These are phyloP conservation scores for Hedya salicella DNA, from an alignment of 2,888 invertebrate species.

Conservation along the genomic window DNA sequence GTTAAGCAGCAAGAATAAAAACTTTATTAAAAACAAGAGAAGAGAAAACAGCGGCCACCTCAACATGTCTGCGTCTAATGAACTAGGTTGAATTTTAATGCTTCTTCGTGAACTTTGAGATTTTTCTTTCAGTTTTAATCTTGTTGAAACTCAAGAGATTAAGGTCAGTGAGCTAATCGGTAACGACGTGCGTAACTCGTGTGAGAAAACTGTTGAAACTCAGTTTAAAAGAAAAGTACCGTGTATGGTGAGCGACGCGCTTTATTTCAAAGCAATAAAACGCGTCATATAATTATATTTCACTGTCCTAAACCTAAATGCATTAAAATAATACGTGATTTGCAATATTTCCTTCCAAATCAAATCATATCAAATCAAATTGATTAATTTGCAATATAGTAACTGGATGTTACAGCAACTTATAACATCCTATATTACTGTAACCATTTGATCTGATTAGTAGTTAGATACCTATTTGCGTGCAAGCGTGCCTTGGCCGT, in stretches of 20 bases:
- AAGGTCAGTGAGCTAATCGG: background rate
- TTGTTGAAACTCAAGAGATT: background rate
- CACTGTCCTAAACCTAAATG: too few species aligned
- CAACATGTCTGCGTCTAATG: constrained; percentile 11
- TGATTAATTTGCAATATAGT: too few species aligned
- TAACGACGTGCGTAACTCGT: background rate
- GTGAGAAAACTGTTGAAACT: background rate
- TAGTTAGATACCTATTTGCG: too few species aligned
- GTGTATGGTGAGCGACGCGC: background rate
- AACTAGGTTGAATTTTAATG: constrained; percentile 19
- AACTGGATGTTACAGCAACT: too few species aligned
- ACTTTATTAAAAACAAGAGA: constrained; percentile 26
- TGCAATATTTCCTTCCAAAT: too few species aligned
- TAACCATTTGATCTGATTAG: too few species aligned
- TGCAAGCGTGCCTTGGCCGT: too few species aligned
- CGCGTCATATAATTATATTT: too few species aligned
- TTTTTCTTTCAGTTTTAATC: background rate
- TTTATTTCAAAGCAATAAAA: background rate
- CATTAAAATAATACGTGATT: too few species aligned
- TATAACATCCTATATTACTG: too few species aligned
- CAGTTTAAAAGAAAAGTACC: background rate
- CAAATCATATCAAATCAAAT: too few species aligned
- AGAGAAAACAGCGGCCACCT: constrained; percentile 13
- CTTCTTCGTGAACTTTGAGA: background rate
- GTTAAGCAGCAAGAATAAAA: constrained; percentile 50